A percentile compares a stretch with the other conserved stretches of the same genome.
Conservation (phyloP, 1,140 invertebrate genomes). For the Ectropis grisescens region DNA sequence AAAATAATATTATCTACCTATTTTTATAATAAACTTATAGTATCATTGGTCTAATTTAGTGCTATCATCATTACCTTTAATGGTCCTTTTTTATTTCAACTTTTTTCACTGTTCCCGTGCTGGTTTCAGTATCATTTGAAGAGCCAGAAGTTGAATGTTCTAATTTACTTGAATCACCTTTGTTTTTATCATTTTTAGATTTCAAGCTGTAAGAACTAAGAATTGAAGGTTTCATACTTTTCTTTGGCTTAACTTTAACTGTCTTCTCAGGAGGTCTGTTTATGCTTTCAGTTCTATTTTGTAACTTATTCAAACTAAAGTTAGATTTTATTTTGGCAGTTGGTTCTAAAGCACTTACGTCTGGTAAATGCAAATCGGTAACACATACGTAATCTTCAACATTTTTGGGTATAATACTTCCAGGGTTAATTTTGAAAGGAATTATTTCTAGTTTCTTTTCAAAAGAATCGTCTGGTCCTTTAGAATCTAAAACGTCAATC, state of each 20-base stretch:
- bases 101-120: slow-evolving; percentile 64
- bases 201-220: slow-evolving; percentile 42
- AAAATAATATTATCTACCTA: no score
- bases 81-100: slow-evolving; percentile 28
- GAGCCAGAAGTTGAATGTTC: slow-evolving; percentile 66
- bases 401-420: slow-evolving; percentile 25
- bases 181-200: slow-evolving; percentile 27
- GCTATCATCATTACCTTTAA: no score
- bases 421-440: slow-evolving; percentile 47
- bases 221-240: slow-evolving; percentile 32
- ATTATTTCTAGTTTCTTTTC: slow-evolving; percentile 61
- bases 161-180: slow-evolving; percentile 36
- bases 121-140: slow-evolving; percentile 65
- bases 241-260: slow-evolving; percentile 47
- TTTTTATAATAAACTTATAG: no score
- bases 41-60: no score
- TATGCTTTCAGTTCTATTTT: slow-evolving; percentile 56
- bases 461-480: slow-evolving; percentile 58
- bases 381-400: slow-evolving; percentile 51
- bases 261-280: slow-evolving; percentile 48
- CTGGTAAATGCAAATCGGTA: slow-evolving; percentile 41
- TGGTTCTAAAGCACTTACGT: slow-evolving; percentile 37
- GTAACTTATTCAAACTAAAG: slow-evolving; percentile 53
- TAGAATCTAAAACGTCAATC: slow-evolving; percentile 51
- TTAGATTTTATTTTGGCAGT: slow-evolving; percentile 61